Evolutionary conservation across 2,113 vertebrate genomes (phyloP), one percentile per base, ranked within the genome.

Genomic region (Pseudopodoces humilis): DNA sequence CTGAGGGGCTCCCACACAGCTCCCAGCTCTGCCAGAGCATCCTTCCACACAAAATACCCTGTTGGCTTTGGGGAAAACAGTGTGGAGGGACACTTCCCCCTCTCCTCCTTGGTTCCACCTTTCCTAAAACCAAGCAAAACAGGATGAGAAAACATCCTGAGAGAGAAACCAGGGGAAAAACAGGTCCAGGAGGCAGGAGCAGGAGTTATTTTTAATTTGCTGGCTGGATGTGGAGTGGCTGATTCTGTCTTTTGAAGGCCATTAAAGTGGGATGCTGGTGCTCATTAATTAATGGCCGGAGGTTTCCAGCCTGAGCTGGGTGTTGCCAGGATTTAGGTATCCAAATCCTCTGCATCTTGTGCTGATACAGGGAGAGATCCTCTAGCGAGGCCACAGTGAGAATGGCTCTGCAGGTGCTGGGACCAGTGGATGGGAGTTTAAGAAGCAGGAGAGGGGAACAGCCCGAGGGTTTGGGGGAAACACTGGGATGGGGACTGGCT

Each of bases 61-160:
- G 4, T 16, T 77, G 49, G 55, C 47, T 84, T n/a, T n/a, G 49
- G 20, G 55, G 16, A 22, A 43, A 86, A 63, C 47, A 22, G 20
- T 9, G 16, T 56, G n/a, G 52, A 85, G n/a, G 28, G 10, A 43
- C 52, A 49, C 17, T 53, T 33, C 33, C 37, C 43, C 27, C 4
- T 46, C 56, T 74, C 9, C 22, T 72, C 46, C 44, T 77, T 14
- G 0, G 30, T 50, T 31, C 68, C 44, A 31, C 50, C 27, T 85
- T 64, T 46, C 37, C 53, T 47, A 39, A 85, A 84, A 70, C 6
- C 13, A 43, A 43, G 11, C 9, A 49, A 94, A 87, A 53, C 0
- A 1, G 12, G 12, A 7, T 6, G 15, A 5, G 0, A 11, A n/a
- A 30, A 55, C 11, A 4, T n/a, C 30, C 4, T 20, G 7, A 43